These are phyloP conservation scores for Eupithecia subfuscata DNA, from an alignment of 2,888 invertebrate genomes.

Conservation along the genomic window DNA sequence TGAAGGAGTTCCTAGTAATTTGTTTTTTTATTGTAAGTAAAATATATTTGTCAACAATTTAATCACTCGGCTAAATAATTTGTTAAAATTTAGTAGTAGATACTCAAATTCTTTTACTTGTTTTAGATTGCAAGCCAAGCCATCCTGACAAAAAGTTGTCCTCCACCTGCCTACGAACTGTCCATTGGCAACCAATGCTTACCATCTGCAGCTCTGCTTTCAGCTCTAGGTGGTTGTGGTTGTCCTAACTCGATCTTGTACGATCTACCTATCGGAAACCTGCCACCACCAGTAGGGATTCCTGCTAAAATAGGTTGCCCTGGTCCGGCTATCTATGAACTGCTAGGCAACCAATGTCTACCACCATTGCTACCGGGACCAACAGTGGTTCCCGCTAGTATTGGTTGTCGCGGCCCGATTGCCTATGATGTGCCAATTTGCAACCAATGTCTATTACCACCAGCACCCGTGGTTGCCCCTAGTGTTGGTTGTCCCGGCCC, in stretches of 20 bases:
- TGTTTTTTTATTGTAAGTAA: constrained; percentile 23
- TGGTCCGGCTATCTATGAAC: background rate
- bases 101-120: background rate
- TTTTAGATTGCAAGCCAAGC: background rate
- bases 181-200: background rate
- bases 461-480: constrained; percentile 1
- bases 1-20: constrained; percentile 16
- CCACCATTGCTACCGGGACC: background rate
- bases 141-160: background rate
- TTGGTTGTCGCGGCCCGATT: background rate
- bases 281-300: background rate
- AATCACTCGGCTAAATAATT: no score
- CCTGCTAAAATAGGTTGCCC: background rate
- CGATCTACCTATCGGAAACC: background rate
- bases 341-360: background rate
- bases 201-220: background rate
- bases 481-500: background rate
- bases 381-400: background rate
- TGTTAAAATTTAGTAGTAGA: no score
- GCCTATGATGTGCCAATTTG: background rate
- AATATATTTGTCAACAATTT: no score
- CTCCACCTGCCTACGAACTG: background rate
- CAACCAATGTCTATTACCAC: background rate
- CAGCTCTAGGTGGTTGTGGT: background rate
- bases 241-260: background rate